Evolutionary conservation across 2,888 invertebrate species (phyloP), one percentile per base, ranked within the genome.

Genomic region (Chelonus formosanus): DNA sequence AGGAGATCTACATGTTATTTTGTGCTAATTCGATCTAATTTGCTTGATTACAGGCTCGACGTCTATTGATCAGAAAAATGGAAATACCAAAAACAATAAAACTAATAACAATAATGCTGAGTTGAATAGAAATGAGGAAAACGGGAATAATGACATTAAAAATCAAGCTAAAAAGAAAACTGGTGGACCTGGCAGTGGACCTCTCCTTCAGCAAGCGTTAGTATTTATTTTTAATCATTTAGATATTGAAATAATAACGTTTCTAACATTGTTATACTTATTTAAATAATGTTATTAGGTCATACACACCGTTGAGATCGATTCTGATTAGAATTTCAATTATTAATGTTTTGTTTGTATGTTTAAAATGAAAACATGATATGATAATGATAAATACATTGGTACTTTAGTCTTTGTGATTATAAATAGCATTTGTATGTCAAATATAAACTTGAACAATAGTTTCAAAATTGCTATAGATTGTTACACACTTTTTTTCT

Each of bases 161-260:
- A 73, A 74, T 34, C 80, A 80, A 67, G 72, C 78, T 0, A 83
- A 82, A 74, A 84, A 83, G 75, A 83, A 82, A 71, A 75, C 80
- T 55, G 74, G 66, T 35, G 76, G 72, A 56, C 78, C 86, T 69
- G 86, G 87, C 75, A 85, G 86, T 71, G 85, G 87, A 54, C 87
- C 88, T 68, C 82, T 88, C 67, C 79, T 87, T 61, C 87, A 87
- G 74, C 87, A 87, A 80, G 85, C 87, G 87, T 87, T 80, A 86
- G 86, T 83, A 71, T 71, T 65, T 58, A 48, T 32, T 35, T 35
- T 59, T 34, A 31, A 60, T 50, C 20, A 8, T 48, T 35, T n/a
- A 20, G 20, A 20, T 20, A 20, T 20, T 20, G 20, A 20, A 20
- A 20, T 20, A 20, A 1, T 2, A 20, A 20, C 20, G 2, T 20